Conservation (phyloP, 2,888 invertebrate genomes). For the Drosophila prostipennis region DNA sequence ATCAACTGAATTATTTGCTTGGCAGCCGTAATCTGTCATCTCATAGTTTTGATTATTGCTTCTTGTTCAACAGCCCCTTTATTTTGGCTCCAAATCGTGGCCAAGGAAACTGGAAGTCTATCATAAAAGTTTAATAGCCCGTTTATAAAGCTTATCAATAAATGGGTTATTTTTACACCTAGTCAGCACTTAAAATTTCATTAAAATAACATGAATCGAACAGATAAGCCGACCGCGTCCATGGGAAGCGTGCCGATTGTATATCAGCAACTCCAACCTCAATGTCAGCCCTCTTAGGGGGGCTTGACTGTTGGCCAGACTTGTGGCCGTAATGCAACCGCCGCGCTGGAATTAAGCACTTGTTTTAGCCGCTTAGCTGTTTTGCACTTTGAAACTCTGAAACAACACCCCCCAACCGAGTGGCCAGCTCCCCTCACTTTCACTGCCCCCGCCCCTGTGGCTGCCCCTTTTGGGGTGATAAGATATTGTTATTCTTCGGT, state of each 20-base stretch:
- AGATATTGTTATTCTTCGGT: slow-evolving; percentile 54
- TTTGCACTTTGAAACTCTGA: slow-evolving; percentile 18
- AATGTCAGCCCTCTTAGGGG: slow-evolving; percentile 16
- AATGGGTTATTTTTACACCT: slow-evolving; percentile 22
- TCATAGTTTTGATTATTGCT: slow-evolving; percentile 8
- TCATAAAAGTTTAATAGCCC: slow-evolving; percentile 30
- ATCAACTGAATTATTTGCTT: slow-evolving; percentile 17
- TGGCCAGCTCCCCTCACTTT: slow-evolving; percentile 36
- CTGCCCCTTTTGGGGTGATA: slow-evolving; percentile 41
- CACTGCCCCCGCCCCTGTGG: slow-evolving; percentile 26
- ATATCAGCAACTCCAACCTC: slow-evolving; percentile 12
- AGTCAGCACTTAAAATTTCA: slow-evolving; percentile 32
- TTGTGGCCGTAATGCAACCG: slow-evolving; percentile 11
- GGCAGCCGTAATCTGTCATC: slow-evolving; percentile 15
- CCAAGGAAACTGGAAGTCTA: slow-evolving; percentile 29
- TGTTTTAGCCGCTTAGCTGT: slow-evolving; percentile 36
- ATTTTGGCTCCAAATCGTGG: slow-evolving; percentile 1
- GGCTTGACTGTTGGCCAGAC: slow-evolving; percentile 26
- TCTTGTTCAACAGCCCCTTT: neutral
- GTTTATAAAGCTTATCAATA: slow-evolving; percentile 47
- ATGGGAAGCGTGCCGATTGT: slow-evolving; percentile 33
- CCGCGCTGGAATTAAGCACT: slow-evolving; percentile 40
- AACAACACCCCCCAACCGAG: neutral
- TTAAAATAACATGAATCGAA: slow-evolving; percentile 30
- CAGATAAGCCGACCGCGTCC: slow-evolving; percentile 9